These are phyloP conservation scores for Drosophila kuntzei DNA, from an alignment of 2,888 invertebrate species.

Conservation along the genomic window DNA sequence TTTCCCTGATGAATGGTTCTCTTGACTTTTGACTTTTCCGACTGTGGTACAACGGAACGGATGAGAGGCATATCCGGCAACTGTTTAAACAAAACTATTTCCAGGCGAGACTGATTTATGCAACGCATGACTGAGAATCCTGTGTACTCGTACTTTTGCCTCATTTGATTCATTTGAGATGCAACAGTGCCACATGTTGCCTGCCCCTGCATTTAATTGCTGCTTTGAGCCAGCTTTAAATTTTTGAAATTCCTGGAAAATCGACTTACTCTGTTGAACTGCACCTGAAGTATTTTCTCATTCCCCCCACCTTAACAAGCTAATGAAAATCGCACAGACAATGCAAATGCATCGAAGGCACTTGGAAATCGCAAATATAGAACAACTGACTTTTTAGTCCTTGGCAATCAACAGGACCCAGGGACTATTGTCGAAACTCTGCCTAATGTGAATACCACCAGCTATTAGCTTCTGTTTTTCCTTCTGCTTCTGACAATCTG, in stretches of 20 bases:
- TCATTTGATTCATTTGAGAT: slow-evolving; percentile 46
- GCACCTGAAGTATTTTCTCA: neutral
- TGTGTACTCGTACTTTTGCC: slow-evolving; percentile 9
- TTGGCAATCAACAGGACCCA: slow-evolving; percentile 15
- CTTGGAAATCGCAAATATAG: neutral
- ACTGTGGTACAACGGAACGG: slow-evolving; percentile 12
- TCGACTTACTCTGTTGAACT: neutral
- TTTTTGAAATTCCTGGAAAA: neutral
- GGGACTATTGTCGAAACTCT: neutral
- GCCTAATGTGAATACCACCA: slow-evolving; percentile 9
- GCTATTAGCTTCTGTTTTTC: neutral
- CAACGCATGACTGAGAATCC: slow-evolving; percentile 41
- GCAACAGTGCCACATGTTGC: slow-evolving; percentile 32
- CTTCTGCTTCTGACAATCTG: slow-evolving; percentile 27
- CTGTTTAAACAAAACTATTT: slow-evolving; percentile 69
- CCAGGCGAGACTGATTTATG: slow-evolving; percentile 66
- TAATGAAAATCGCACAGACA: slow-evolving; percentile 13
- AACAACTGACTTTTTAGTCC: neutral
- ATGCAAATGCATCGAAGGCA: slow-evolving; percentile 7
- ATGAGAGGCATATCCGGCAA: slow-evolving; percentile 19
- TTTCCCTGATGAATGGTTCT: slow-evolving; percentile 50
- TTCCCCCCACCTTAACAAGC: neutral
- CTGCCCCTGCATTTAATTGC: slow-evolving; percentile 32
- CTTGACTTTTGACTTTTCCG: slow-evolving; percentile 47
- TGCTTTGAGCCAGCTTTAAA: slow-evolving; percentile 8